These are phyloP conservation scores for Zelostemma sp. DNA, from an alignment of 1,140 invertebrate species.

Conservation along the genomic window DNA sequence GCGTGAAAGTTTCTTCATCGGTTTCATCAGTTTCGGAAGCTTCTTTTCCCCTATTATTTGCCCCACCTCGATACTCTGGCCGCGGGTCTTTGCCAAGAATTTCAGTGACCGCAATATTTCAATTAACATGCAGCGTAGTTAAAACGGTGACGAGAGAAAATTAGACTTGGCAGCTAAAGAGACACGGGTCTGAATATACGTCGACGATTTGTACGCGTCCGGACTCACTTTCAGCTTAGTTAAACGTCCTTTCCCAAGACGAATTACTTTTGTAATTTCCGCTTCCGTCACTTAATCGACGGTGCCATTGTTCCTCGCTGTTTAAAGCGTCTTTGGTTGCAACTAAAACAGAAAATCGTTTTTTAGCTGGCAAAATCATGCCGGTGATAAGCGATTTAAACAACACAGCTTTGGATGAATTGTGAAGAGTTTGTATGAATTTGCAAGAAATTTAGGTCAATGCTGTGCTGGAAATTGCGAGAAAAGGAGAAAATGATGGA, in stretches of 20 bases:
- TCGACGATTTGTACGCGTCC: slow-evolving; percentile 37
- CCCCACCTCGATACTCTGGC: slow-evolving; percentile 7
- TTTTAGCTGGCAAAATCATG: no score
- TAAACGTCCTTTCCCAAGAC: slow-evolving; percentile 1
- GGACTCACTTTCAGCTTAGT: slow-evolving; percentile 28
- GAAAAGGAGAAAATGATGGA: no score
- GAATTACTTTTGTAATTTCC: slow-evolving; percentile 29
- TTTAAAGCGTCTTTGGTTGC: no score
- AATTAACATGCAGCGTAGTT: slow-evolving; percentile 64
- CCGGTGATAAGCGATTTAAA: no score
- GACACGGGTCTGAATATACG: slow-evolving; percentile 13
- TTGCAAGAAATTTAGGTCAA: no score
- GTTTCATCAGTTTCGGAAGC: slow-evolving; percentile 2
- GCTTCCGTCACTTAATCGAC: slow-evolving; percentile 13
- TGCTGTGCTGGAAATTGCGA: no score
- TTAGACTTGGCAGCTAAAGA: slow-evolving; percentile 36
- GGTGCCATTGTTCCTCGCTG: slow-evolving; percentile 2
- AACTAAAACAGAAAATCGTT: no score
- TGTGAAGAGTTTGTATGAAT: no score
- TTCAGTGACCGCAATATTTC: slow-evolving; percentile 68
- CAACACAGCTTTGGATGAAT: no score
- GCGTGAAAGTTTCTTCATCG: neutral
- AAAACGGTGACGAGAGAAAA: slow-evolving; percentile 57
- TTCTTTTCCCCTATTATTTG: slow-evolving; percentile 8
- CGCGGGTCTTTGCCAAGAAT: slow-evolving; percentile 60